phyloP scores from a whole-genome alignment of 2,888 invertebrate genomes.

The Meteorus cinctellus region DNA sequence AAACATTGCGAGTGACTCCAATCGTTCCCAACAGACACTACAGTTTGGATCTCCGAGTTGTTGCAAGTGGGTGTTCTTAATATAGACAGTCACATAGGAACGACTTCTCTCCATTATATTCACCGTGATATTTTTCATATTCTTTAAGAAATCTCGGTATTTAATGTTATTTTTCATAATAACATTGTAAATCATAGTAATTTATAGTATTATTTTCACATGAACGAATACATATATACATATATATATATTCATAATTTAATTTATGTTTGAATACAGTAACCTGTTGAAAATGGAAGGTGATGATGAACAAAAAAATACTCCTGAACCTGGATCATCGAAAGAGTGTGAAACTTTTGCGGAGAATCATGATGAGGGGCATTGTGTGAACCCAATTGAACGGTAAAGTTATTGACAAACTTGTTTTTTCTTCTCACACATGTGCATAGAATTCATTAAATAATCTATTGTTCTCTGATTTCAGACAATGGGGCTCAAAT shows the following conservation, averaged over 20 bases:
- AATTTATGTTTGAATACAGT: conserved; percentile 48
- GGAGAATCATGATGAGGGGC: conserved; percentile 48
- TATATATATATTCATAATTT: not conserved
- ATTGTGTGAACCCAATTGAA: not conserved
- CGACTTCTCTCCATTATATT: conserved; percentile 65
- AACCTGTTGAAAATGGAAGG: conserved; percentile 62
- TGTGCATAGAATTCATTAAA: not conserved
- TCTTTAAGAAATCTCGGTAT: not conserved
- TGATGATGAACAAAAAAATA: conserved; percentile 58
- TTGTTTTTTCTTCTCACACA: not conserved
- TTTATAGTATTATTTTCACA: too few relatives aligned
- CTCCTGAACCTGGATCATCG: conserved; percentile 54
- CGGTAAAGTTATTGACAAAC: not conserved
- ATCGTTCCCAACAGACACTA: not conserved
- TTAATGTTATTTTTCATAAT: not conserved
- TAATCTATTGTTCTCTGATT: conserved; percentile 35
- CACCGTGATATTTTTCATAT: not conserved
- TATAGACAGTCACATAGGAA: conserved; percentile 63
- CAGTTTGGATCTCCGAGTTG: not conserved
- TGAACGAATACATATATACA: too few relatives aligned
- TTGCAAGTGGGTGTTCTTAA: conserved; percentile 67
- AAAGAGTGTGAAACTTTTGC: conserved; percentile 44
- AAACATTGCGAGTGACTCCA: not conserved
- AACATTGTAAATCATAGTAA: too few relatives aligned
- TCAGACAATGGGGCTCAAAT: conserved; percentile 70